Percentiles rank a stretch among this genome's conserved stretches.
These are phyloP conservation scores for Melanostoma mellinum DNA, from an alignment of 2,888 invertebrate species.

Conservation along the genomic window DNA sequence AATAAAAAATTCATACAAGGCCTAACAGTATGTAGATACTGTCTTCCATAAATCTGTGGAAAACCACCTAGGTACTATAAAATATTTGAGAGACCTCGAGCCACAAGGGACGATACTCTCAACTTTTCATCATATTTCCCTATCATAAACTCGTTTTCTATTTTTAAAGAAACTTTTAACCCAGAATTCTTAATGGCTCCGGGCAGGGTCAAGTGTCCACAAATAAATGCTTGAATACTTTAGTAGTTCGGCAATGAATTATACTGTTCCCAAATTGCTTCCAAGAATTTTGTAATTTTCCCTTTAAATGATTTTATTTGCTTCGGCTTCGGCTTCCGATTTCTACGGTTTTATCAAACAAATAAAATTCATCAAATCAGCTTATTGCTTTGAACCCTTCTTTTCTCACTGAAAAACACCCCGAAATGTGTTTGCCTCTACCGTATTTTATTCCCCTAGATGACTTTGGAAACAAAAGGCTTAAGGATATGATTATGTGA, in stretches of 20 bases:
- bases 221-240: too few species aligned
- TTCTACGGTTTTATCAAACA: conserved; percentile 30
- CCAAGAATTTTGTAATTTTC: conserved; percentile 1
- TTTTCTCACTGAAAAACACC: background rate
- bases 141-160: too few species aligned
- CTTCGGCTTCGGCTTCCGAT: conserved; percentile 4
- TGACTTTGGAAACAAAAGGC: conserved; percentile 27
- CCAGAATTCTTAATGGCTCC: too few species aligned
- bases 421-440: conserved; percentile 13
- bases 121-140: too few species aligned
- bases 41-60: too few species aligned
- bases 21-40: too few species aligned
- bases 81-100: too few species aligned
- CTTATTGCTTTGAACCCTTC: conserved; percentile 18
- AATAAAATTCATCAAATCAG: conserved; percentile 44
- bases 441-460: background rate
- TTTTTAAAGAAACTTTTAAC: too few species aligned
- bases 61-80: too few species aligned
- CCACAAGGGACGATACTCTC: too few species aligned
- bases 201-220: too few species aligned
- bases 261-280: background rate
- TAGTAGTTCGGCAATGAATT: background rate
- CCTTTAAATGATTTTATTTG: conserved; percentile 9
- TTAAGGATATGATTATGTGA: conserved; percentile 33
- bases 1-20: too few species aligned